phyloP scores from a whole-genome alignment of 2,888 invertebrate genomes.

The Cabera pusaria region DNA sequence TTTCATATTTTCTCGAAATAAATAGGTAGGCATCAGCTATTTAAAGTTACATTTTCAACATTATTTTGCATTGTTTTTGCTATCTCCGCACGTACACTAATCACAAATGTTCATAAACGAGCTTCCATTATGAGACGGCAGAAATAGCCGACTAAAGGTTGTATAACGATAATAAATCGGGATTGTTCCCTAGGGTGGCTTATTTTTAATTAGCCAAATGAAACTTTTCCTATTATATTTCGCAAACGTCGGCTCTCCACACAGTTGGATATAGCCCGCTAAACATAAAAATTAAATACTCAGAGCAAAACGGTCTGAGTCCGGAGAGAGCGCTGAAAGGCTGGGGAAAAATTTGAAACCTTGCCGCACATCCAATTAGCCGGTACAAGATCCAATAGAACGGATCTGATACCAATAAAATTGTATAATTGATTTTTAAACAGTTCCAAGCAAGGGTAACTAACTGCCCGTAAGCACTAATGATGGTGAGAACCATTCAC shows the following conservation, averaged over 20 bases:
- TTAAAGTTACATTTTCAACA: constrained; percentile 52
- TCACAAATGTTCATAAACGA: constrained; percentile 51
- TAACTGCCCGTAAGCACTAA: constrained; percentile 24
- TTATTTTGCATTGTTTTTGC: constrained; percentile 54
- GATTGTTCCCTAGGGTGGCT: constrained; percentile 64
- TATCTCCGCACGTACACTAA: constrained; percentile 42
- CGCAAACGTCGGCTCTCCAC: constrained; percentile 52
- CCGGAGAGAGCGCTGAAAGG: constrained; percentile 43
- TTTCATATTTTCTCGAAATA: constrained; percentile 10
- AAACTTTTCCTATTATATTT: constrained; percentile 76
- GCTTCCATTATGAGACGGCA: constrained; percentile 58
- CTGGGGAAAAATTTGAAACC: constrained; percentile 57
- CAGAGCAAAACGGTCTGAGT: constrained; percentile 43
- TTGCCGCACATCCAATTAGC: constrained; percentile 69
- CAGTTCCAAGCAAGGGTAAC: constrained; percentile 30
- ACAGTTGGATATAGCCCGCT: constrained; percentile 29
- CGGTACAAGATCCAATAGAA: constrained; percentile 59
- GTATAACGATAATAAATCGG: constrained; percentile 67
- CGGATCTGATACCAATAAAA: constrained; percentile 54
- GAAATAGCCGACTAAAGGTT: constrained; percentile 53
- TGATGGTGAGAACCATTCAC: constrained; percentile 33
- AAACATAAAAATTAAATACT: constrained; percentile 68
- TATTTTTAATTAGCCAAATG: constrained; percentile 80
- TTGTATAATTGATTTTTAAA: constrained; percentile 54
- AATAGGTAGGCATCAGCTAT: constrained; percentile 39